Percentiles rank a stretch among this genome's conserved stretches.
These are phyloP conservation scores for Drosophila nr. perissopoda DNA, from an alignment of 2,888 invertebrate genomes.

Conservation along the genomic window DNA sequence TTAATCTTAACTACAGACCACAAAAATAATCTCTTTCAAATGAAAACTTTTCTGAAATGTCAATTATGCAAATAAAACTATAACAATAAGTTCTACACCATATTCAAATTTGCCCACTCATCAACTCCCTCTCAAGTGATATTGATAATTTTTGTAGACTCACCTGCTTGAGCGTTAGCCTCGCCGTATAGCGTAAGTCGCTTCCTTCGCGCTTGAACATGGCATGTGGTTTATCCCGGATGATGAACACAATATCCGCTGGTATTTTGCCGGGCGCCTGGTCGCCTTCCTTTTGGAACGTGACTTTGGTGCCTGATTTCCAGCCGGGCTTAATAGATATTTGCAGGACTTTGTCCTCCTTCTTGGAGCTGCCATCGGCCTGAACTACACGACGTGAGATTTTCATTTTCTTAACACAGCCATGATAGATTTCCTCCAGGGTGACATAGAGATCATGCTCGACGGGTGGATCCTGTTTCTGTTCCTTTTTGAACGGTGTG, in stretches of 20 bases:
- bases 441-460: constrained; percentile 97
- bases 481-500: constrained; percentile 90
- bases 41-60: background rate
- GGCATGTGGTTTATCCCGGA: constrained; percentile 96
- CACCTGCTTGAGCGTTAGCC: constrained; percentile 95
- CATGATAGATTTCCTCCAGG: constrained; percentile 96
- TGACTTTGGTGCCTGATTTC: constrained; percentile 99
- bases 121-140: background rate
- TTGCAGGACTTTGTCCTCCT: constrained; percentile 95
- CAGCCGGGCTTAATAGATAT: constrained; percentile 98
- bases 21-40: background rate
- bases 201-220: constrained; percentile 96
- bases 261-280: constrained; percentile 97
- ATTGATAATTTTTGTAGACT: constrained; percentile 71
- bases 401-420: constrained; percentile 99
- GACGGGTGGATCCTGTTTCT: constrained; percentile 94
- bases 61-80: background rate
- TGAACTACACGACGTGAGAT: constrained; percentile 96
- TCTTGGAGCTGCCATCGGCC: constrained; percentile 93
- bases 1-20: background rate
- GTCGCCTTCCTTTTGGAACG: constrained; percentile 98
- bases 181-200: constrained; percentile 95
- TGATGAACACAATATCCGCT: constrained; percentile 98
- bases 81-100: background rate
- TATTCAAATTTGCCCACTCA: background rate